phyloP scores from a whole-genome alignment of 2,888 invertebrate genomes.

The Meloe dianella region DNA sequence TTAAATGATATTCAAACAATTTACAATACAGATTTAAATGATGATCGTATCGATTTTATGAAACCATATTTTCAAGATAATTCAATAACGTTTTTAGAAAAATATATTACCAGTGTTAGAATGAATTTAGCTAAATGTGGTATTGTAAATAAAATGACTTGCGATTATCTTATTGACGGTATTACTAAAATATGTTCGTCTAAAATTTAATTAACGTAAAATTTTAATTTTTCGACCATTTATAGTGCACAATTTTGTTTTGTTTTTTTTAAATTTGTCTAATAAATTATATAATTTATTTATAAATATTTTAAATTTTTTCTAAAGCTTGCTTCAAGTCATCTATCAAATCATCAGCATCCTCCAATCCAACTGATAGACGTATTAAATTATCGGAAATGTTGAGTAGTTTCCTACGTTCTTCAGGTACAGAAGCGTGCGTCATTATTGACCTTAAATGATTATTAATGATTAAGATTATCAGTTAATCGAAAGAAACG shows the following conservation, averaged over 20 bases:
- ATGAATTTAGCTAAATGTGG: conserved; percentile 62
- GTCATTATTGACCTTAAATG: conserved; percentile 87
- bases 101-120: conserved; percentile 64
- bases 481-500: background rate
- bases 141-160: conserved; percentile 50
- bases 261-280: background rate
- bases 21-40: conserved; percentile 38
- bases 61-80: conserved; percentile 63
- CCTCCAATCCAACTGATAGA: conserved; percentile 90
- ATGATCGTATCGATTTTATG: conserved; percentile 53
- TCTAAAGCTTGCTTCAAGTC: conserved; percentile 86
- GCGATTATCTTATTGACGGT: conserved; percentile 51
- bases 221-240: background rate
- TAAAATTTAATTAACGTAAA: background rate
- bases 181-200: conserved; percentile 32
- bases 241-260: background rate
- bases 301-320: conserved; percentile 37
- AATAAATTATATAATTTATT: conserved; percentile 11
- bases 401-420: conserved; percentile 73
- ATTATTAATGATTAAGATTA: background rate
- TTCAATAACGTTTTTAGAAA: conserved; percentile 63
- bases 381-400: conserved; percentile 86
- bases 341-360: conserved; percentile 79
- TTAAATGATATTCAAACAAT: conserved; percentile 57
- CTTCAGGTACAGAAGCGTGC: conserved; percentile 86